These are phyloP conservation scores for Champsocephalus gunnari DNA, from an alignment of 2,797 vertebrate genomes.

Conservation along the genomic window DNA sequence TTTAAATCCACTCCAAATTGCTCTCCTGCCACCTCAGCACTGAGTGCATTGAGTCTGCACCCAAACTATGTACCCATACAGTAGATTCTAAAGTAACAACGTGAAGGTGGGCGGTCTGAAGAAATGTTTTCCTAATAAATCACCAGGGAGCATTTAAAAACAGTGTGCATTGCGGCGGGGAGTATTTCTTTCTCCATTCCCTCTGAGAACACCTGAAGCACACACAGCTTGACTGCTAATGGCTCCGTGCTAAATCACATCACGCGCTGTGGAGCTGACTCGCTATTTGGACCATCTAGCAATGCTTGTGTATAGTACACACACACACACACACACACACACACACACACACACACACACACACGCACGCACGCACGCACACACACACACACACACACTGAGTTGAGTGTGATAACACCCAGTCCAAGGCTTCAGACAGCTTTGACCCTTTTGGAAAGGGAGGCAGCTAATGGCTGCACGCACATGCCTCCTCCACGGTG, in stretches of 20 bases:
- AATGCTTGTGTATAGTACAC: not conserved
- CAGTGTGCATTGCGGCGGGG: constrained; percentile 37
- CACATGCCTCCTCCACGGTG: constrained; percentile 32
- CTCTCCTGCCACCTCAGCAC: constrained; percentile 51
- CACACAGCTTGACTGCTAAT: constrained; percentile 69
- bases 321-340: not conserved
- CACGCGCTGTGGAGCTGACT: constrained; percentile 30
- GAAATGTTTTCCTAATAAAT: constrained; percentile 75
- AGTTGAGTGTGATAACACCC: constrained; percentile 49
- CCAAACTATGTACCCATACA: constrained; percentile 43
- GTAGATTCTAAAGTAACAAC: constrained; percentile 22
- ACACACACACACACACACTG: constrained; percentile 10
- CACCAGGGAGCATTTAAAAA: constrained; percentile 67
- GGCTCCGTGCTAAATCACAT: constrained; percentile 62
- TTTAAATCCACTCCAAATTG: constrained; percentile 58
- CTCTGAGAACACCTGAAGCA: constrained; percentile 68
- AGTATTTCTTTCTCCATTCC: constrained; percentile 59
- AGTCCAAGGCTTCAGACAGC: constrained; percentile 45
- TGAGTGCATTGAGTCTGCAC: constrained; percentile 17
- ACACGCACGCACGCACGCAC: not conserved
- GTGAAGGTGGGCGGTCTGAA: constrained; percentile 52
- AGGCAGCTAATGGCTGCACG: constrained; percentile 59
- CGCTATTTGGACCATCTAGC: constrained; percentile 34
- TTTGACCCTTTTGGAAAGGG: constrained; percentile 52
- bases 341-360: constrained; percentile 2